Conservation (phyloP, 2,113 vertebrate genomes). For the Burhinus bistriatus region DNA sequence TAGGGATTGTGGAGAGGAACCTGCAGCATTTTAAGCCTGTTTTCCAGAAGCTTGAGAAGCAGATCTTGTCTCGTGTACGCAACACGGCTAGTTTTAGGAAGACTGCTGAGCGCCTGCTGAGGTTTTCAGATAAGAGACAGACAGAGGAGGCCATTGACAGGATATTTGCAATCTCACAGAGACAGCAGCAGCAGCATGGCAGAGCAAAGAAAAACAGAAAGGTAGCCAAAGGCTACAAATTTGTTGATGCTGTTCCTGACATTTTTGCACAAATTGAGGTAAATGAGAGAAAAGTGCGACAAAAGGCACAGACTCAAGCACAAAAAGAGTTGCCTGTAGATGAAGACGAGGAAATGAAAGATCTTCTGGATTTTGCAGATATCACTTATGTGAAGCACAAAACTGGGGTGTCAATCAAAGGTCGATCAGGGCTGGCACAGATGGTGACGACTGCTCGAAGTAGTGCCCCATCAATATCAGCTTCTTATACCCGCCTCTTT, state of each 20-base stretch:
- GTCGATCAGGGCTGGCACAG: constrained; percentile 76
- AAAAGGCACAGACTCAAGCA: constrained; percentile 81
- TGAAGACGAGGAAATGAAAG: constrained; percentile 84
- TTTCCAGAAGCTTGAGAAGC: constrained; percentile 93
- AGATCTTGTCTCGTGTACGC: constrained; percentile 87
- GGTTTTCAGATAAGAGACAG: constrained; percentile 91
- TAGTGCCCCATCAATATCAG: constrained; percentile 72
- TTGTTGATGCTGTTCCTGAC: constrained; percentile 85
- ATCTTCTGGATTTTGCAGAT: constrained; percentile 89
- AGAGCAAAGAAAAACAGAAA: constrained; percentile 80
- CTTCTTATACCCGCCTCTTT: constrained; percentile 90
- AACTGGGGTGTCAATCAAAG: constrained; percentile 70
- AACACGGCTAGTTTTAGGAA: constrained; percentile 88
- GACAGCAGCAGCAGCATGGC: constrained; percentile 75
- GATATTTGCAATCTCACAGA: constrained; percentile 84
- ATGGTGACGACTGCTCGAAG: constrained; percentile 72
- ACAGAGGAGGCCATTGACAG: constrained; percentile 87
- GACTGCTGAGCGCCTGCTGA: constrained; percentile 88
- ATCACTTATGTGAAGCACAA: constrained; percentile 77
- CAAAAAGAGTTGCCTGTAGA: constrained; percentile 87
- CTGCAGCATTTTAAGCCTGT: constrained; percentile 91
- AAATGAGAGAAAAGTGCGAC: constrained; percentile 87
- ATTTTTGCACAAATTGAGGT: constrained; percentile 95
- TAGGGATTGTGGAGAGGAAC: constrained; percentile 84
- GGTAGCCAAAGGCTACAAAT: constrained; percentile 78